Evolutionary conservation across 2,113 vertebrate genomes (phyloP), one percentile per base, ranked within the genome.

Genomic region (Rafetus swinhoei): DNA sequence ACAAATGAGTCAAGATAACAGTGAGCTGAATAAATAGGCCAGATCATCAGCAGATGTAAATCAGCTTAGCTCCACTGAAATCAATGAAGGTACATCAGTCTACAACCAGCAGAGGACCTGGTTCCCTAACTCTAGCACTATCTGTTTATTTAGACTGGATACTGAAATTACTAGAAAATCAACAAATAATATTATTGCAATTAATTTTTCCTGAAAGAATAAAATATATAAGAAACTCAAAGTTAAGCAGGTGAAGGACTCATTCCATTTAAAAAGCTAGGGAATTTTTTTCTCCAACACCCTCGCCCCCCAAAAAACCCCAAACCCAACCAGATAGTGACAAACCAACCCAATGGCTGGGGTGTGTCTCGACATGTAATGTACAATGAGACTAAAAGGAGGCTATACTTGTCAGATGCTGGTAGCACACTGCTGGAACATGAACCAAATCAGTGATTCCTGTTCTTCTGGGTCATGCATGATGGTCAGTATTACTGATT

Each of bases 151-250:
- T 35, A 82, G 53, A 54, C 80, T 13, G 82, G 81, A 56, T 39
- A 89, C 85, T 86, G 85, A 94, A 97, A 87, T 60, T 82, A 89
- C 45, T 74, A 89, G 39, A 19, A 45, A 45, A 53, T 45, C 39
- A 76, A 45, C 69, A 74, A 39, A 39, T 39, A 65, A 2, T 88
- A 89, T 69, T 92, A 92, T 82, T 95, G 50, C 82, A 94, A 96
- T 90, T 86, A 95, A 95, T 94, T 94, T 39, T 27, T 95, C 50
- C 29, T 9, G 29, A 89, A 85, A 92, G 95, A 77, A 39, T 39
- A 39, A 39, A 39, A 39, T 39, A 39, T 39, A 39, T 39, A 39
- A 39, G 39, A 39, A 39, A 39, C 89, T 92, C 62, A 15, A 65
- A 65, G 62, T 84, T 39, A 90, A 96, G n/a, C 77, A 89, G 72